Conservation (phyloP, 64 coral and sea anemone genomes). For the Actinia tenebrosa region DNA sequence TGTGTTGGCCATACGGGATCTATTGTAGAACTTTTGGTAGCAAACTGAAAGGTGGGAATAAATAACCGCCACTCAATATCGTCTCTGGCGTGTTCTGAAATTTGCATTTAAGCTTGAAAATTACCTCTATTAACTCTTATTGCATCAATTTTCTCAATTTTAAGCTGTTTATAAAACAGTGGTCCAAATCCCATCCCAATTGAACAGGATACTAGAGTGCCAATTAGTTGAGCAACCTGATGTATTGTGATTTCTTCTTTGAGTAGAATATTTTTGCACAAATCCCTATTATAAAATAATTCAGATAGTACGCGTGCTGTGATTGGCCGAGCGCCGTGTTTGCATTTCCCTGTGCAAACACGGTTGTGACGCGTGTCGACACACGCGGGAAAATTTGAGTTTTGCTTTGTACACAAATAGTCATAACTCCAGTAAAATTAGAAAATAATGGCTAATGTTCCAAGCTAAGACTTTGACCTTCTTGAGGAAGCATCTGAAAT, state of each 20-base stretch:
- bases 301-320: too few species aligned
- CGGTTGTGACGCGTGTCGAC: too few species aligned
- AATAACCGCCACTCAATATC: slow-evolving; percentile 39
- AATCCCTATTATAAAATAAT: too few species aligned
- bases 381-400: too few species aligned
- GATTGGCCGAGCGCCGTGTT: too few species aligned
- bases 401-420: too few species aligned
- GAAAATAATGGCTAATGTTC: too few species aligned
- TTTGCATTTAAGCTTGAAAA: slow-evolving; percentile 31
- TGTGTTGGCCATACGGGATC: slow-evolving; percentile 34
- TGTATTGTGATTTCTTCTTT: not conserved
- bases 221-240: slow-evolving; percentile 31
- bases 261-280: slow-evolving; percentile 5
- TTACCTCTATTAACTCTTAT: not conserved
- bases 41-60: not conserved
- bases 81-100: slow-evolving; percentile 10
- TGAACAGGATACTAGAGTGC: slow-evolving; percentile 32
- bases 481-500: too few species aligned
- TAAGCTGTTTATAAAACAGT: slow-evolving; percentile 47
- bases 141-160: slow-evolving; percentile 35
- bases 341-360: too few species aligned
- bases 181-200: slow-evolving; percentile 20
- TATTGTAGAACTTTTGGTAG: slow-evolving; percentile 3
- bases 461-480: too few species aligned
- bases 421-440: too few species aligned